Conservation (phyloP, 2,113 vertebrate species). For the Cnemophilus loriae region DNA sequence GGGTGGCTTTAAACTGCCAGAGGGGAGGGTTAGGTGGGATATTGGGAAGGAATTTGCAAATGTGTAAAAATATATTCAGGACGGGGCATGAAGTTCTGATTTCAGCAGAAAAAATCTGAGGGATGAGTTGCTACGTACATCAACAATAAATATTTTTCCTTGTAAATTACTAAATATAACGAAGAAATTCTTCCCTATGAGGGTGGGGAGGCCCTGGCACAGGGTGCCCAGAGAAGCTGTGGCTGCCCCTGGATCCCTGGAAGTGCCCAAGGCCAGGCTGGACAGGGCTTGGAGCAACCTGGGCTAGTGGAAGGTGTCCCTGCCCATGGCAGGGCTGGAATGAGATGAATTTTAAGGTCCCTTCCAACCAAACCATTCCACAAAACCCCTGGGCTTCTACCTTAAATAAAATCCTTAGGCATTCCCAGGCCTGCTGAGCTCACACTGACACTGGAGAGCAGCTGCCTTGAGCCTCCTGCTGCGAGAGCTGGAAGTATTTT, state of each 20-base stretch:
- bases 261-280: accelerated
- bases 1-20: neutral
- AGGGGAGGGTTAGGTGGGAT: neutral
- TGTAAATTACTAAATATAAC: too few relatives aligned
- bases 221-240: neutral
- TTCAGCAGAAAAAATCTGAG: too few relatives aligned
- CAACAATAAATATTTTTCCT: too few relatives aligned
- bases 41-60: neutral
- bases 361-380: neutral
- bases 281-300: accelerated
- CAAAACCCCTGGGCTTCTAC: neutral
- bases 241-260: neutral
- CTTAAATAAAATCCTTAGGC: neutral
- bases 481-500: neutral
- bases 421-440: neutral
- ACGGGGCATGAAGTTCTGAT: too few relatives aligned
- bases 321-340: neutral
- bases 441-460: neutral
- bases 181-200: accelerated
- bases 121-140: too few relatives aligned
- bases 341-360: neutral
- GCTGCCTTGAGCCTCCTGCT: neutral
- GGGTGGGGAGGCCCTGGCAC: neutral
- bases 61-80: too few relatives aligned
- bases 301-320: accelerated